A percentile compares a stretch with the other conserved stretches of the same genome.
Evolutionary conservation across 2,797 vertebrate genomes (phyloP).

Genomic region (Pampus argenteus): DNA sequence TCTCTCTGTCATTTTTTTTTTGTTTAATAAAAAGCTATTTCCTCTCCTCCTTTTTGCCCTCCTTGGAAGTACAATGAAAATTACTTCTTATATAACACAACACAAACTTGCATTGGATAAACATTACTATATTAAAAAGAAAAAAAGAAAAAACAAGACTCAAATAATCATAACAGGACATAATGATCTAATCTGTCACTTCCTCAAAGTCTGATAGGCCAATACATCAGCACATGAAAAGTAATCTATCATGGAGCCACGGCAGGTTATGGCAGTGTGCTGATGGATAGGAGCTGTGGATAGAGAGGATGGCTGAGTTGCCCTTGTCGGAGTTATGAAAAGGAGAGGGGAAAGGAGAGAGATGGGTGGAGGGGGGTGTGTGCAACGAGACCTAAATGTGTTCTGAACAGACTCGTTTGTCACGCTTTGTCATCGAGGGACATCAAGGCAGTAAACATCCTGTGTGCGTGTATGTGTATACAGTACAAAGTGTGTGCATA

Average conservation of each 20-base stretch:
- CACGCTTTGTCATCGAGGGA: slow-evolving; percentile 69
- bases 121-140: slow-evolving; percentile 35
- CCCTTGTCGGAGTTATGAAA: slow-evolving; percentile 77
- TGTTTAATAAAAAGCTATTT: too few species aligned
- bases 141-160: slow-evolving; percentile 40
- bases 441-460: slow-evolving; percentile 58
- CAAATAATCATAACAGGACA: slow-evolving; percentile 61
- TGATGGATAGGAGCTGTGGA: slow-evolving; percentile 76
- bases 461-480: background rate
- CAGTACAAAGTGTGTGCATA: slow-evolving; percentile 12
- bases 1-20: too few species aligned
- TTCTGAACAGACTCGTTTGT: slow-evolving; percentile 75
- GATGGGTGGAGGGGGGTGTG: slow-evolving; percentile 8
- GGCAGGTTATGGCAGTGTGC: slow-evolving; percentile 72
- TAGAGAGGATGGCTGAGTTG: slow-evolving; percentile 75
- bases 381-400: slow-evolving; percentile 66
- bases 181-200: slow-evolving; percentile 81
- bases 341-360: slow-evolving; percentile 37
- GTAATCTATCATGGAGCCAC: slow-evolving; percentile 70
- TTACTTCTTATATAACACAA: slow-evolving; percentile 21
- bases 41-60: slow-evolving; percentile 14
- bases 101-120: slow-evolving; percentile 36
- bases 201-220: slow-evolving; percentile 71
- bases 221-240: slow-evolving; percentile 69
- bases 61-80: slow-evolving; percentile 29